A percentile compares a stretch with the other conserved stretches of the same genome.
phyloP scores from a whole-genome alignment of 1,140 invertebrate species.

The Rhizoglyphus robini region DNA sequence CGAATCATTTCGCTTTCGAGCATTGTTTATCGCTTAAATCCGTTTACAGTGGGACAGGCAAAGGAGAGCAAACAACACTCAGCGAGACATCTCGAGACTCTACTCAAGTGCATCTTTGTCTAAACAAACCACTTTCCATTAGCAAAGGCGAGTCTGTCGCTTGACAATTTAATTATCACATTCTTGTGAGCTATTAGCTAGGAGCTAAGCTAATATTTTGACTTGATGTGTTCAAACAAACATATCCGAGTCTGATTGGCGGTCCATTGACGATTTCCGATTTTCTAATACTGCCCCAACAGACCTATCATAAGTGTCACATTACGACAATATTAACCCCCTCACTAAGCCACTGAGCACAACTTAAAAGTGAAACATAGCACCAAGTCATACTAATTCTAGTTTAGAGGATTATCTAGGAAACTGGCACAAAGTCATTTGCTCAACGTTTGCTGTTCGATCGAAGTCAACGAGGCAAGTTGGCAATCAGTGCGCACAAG shows the following conservation, averaged over 20 bases:
- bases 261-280: constrained; percentile 6
- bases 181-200: background rate
- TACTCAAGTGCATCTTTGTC: too few species aligned
- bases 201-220: constrained; percentile 1
- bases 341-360: too few species aligned
- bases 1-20: background rate
- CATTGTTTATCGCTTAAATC: background rate
- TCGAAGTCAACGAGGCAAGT: background rate
- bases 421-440: background rate
- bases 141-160: background rate
- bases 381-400: background rate
- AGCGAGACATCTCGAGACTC: too few species aligned
- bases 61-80: background rate
- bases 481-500: background rate
- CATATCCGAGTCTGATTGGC: background rate
- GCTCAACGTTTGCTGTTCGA: background rate
- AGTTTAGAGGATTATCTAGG: background rate
- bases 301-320: background rate
- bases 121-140: background rate
- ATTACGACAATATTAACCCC: too few species aligned
- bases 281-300: background rate
- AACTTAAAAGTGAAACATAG: too few species aligned
- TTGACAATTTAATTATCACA: constrained; percentile 11
- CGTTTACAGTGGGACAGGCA: background rate
- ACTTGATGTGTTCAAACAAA: background rate